Base-by-base conservation (phyloP, 2,888 invertebrate species). In the Ectemnius cavifrons region DNA sequence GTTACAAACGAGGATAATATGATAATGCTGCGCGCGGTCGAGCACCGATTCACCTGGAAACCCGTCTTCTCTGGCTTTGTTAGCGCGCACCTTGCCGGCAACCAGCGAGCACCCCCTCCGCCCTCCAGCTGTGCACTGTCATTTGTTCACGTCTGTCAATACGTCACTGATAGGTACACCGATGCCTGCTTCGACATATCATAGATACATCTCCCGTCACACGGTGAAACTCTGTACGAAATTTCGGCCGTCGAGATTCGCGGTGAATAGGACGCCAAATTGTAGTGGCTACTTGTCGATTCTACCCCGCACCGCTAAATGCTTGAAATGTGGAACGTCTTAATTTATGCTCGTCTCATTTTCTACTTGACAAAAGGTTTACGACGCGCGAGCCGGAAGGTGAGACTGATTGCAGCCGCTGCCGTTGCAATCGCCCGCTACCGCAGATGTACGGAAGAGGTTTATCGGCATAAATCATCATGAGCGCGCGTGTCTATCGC, bases 1-100 rank as follows among this genome's bases (percentile, higher is more conserved):
- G 89, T 89, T 89, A 90, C 89, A 89, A 90, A 90, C 88, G 89
- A 89, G 89, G 81, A 86, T 89, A 89, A 89, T 90, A 89, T 90
- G 89, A 89, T 90, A 90, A 90, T 90, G 86, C 81, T 68, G 58
- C 2, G 23, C 71, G 73, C 72, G 79, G 67, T 60, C 73, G 67
- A 63, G 62, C 59, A 69, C 67, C 67, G 78, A 73, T 73, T 71
- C 73, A 56, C 73, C 70, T 58, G 66, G 64, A 14, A 37, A 37
- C 37, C 62, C 73, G 2, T 47, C 65, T 59, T 63, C 71, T 66
- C 69, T 57, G 27, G 80, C 84, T 86, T 85, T 84, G 83, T 87
- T 82, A 82, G 83, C 73, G 68, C 58, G 59, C 58, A 56, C 56
- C 68, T 18, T 64, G 67, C 45, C 52, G 76, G 60, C 77, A 52